Evolutionary conservation across 2,113 vertebrate genomes (phyloP).

Genomic region (Theristicus caerulescens): DNA sequence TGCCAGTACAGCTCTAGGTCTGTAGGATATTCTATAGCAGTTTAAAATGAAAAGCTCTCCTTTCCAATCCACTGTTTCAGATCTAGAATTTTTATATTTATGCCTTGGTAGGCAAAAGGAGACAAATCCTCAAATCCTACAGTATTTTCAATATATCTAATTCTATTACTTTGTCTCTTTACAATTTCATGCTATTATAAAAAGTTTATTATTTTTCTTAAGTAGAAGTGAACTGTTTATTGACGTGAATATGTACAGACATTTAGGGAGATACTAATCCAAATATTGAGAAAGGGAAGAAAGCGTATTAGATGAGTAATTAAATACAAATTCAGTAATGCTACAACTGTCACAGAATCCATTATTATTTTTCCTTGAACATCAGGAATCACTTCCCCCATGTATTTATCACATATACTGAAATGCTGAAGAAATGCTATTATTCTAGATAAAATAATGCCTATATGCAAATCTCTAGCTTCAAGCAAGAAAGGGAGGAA

Average conservation of each 20-base stretch:
- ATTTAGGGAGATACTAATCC: neutral
- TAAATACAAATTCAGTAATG: slow-evolving; percentile 29
- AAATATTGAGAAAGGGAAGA: slow-evolving; percentile 35
- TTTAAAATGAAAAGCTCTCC: neutral
- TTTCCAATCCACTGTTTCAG: neutral
- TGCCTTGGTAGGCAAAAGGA: neutral
- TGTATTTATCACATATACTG: neutral
- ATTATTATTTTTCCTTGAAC: slow-evolving; percentile 5
- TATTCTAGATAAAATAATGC: neutral
- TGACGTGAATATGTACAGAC: neutral
- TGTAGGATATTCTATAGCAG: neutral
- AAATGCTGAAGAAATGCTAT: neutral
- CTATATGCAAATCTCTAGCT: neutral
- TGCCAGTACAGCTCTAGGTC: neutral
- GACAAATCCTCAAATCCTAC: slow-evolving; percentile 31
- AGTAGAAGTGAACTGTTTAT: slow-evolving; percentile 27
- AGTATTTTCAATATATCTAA: neutral
- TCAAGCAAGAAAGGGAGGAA: neutral
- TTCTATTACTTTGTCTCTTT: neutral
- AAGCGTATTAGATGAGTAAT: neutral
- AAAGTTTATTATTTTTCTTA: slow-evolving; percentile 33
- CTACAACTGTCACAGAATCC: neutral
- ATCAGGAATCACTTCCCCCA: neutral
- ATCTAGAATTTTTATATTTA: neutral
- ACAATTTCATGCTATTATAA: neutral